These are phyloP conservation scores for Phalacrocorax carbo DNA, from an alignment of 2,113 vertebrate species.

Conservation along the genomic window DNA sequence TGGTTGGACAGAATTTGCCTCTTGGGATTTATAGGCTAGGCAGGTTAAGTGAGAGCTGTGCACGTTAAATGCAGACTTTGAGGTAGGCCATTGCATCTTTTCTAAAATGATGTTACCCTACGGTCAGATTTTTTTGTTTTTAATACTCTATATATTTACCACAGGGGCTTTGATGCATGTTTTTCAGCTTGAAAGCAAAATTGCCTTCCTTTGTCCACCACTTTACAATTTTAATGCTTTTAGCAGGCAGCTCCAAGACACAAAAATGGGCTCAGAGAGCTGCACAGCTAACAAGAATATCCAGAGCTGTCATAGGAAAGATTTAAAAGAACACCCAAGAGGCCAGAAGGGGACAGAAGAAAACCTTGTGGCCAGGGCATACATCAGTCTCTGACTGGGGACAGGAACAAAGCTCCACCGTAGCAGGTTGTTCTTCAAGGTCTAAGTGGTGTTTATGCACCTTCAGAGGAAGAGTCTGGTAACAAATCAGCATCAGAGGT, in stretches of 20 bases:
- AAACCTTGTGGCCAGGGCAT: not conserved
- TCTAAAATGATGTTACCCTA: slow-evolving; percentile 54
- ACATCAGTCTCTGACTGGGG: not conserved
- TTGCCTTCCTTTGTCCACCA: not conserved
- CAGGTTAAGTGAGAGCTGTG: slow-evolving; percentile 28
- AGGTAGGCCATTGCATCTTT: not conserved
- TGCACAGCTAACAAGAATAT: slow-evolving; percentile 7
- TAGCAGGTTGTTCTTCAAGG: not conserved
- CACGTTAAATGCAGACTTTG: slow-evolving; percentile 31
- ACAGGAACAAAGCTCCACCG: not conserved
- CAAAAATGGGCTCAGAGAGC: not conserved
- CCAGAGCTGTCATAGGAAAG: not conserved
- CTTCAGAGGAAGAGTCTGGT: not conserved
- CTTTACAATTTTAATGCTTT: slow-evolving; percentile 56
- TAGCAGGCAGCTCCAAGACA: slow-evolving; percentile 42
- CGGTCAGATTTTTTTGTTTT: slow-evolving; percentile 54
- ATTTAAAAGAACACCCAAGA: slow-evolving; percentile 23
- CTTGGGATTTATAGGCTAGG: slow-evolving; percentile 5
- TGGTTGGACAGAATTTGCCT: not conserved
- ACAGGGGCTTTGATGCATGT: slow-evolving; percentile 46
- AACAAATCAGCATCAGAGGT: not conserved
- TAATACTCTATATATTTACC: slow-evolving; percentile 45
- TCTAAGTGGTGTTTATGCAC: not conserved
- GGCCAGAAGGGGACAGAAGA: not conserved
- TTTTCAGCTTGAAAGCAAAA: slow-evolving; percentile 62